Conservation (phyloP, 1,140 invertebrate species). For the Brachionus paranguensis region DNA sequence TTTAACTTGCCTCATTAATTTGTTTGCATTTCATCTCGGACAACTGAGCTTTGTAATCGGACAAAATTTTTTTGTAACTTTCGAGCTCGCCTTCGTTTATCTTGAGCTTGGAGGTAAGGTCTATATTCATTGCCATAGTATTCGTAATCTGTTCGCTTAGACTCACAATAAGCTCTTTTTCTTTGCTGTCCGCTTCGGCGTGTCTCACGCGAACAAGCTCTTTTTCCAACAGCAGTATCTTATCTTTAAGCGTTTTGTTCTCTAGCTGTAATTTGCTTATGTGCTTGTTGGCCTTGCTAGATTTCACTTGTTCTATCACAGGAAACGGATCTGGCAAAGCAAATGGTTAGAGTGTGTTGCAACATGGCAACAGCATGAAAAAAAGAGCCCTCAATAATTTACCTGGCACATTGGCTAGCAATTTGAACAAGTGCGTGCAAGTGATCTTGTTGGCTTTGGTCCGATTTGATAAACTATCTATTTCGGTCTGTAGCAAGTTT, state of each 20-base stretch:
- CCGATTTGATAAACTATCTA: background rate
- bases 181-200: background rate
- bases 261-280: background rate
- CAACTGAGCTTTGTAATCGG: slow-evolving; percentile 23
- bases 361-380: background rate
- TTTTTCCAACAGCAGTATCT: background rate
- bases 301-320: background rate
- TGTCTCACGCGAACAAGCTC: background rate
- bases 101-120: background rate
- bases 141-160: slow-evolving; percentile 16
- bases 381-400: background rate
- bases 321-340: slow-evolving; percentile 4
- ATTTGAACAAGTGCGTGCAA: slow-evolving; percentile 14
- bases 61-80: slow-evolving; percentile 16
- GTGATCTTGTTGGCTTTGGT: background rate
- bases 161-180: slow-evolving; percentile 20
- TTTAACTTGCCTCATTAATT: slow-evolving; percentile 24
- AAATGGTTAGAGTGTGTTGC: background rate
- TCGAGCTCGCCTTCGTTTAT: slow-evolving; percentile 26
- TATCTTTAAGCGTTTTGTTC: background rate
- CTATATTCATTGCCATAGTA: slow-evolving; percentile 3
- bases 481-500: background rate
- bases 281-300: background rate
- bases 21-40: slow-evolving; percentile 16
- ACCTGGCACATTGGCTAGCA: slow-evolving; percentile 6